phyloP scores from a whole-genome alignment of 2,113 vertebrate genomes.

The Elaphurus davidianus region DNA sequence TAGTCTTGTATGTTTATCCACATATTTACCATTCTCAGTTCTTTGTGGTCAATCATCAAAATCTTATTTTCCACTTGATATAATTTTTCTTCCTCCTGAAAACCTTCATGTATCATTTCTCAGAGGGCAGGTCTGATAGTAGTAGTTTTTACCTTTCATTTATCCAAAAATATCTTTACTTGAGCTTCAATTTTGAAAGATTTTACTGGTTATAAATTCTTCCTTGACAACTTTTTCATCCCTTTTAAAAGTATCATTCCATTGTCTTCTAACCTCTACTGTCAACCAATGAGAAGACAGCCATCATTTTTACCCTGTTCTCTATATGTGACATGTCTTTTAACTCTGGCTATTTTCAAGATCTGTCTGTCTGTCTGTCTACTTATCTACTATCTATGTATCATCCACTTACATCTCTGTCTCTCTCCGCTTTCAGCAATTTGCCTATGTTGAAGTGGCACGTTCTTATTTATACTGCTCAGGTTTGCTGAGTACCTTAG shows the following conservation, averaged over 20 bases:
- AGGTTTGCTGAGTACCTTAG: neutral
- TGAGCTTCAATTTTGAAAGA: neutral
- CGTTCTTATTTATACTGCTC: neutral
- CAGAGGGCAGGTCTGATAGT: neutral
- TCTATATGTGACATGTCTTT: neutral
- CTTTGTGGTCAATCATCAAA: neutral
- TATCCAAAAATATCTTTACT: neutral
- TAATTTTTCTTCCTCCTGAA: neutral
- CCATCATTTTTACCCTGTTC: neutral
- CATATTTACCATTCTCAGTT: neutral
- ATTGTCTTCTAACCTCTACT: neutral
- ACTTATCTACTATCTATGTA: neutral
- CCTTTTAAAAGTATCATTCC: neutral
- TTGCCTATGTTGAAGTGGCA: neutral
- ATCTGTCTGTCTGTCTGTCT: neutral
- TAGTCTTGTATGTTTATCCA: neutral
- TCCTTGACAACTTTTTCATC: neutral
- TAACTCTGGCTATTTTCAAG: neutral
- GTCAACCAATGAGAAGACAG: neutral
- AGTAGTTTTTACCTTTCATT: neutral
- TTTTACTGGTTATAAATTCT: neutral
- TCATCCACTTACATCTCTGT: neutral
- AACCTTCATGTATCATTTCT: neutral
- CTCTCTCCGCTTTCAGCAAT: neutral
- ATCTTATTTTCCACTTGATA: neutral